Evolutionary conservation across 2,113 vertebrate species (phyloP).

Genomic region (Myotis brandtii): DNA sequence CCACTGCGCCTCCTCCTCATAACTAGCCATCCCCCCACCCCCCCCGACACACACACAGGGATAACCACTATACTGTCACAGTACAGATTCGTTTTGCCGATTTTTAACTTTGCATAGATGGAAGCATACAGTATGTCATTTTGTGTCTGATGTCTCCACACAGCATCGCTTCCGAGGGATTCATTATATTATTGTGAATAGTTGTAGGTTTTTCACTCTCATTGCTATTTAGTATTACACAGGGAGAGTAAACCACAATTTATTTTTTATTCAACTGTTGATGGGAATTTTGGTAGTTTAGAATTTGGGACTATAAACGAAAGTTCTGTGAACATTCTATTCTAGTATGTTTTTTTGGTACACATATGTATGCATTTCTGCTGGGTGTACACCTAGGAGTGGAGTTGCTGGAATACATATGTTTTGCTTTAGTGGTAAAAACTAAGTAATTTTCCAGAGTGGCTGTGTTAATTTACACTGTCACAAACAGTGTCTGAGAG

Average conservation of each 20-base stretch:
- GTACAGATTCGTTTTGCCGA: not conserved
- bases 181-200: not conserved
- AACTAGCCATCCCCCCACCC: not conserved
- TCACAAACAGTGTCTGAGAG: not conserved
- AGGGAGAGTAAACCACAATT: not conserved
- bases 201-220: not conserved
- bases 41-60: not conserved
- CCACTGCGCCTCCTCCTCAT: not conserved
- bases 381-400: too few species aligned
- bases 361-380: not conserved
- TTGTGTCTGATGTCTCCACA: not conserved
- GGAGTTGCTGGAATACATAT: not conserved
- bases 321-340: not conserved
- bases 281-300: not conserved
- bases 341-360: not conserved
- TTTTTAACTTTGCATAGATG: not conserved
- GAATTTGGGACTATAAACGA: not conserved
- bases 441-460: not conserved
- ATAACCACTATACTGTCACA: not conserved
- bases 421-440: not conserved
- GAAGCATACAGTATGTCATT: not conserved
- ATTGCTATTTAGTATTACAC: not conserved
- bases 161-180: not conserved
- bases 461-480: not conserved
- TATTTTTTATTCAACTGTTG: not conserved